Evolutionary conservation across 2,888 invertebrate species (phyloP), one percentile per base, ranked within the genome.

Genomic region (Petrolisthes manimaculis): DNA sequence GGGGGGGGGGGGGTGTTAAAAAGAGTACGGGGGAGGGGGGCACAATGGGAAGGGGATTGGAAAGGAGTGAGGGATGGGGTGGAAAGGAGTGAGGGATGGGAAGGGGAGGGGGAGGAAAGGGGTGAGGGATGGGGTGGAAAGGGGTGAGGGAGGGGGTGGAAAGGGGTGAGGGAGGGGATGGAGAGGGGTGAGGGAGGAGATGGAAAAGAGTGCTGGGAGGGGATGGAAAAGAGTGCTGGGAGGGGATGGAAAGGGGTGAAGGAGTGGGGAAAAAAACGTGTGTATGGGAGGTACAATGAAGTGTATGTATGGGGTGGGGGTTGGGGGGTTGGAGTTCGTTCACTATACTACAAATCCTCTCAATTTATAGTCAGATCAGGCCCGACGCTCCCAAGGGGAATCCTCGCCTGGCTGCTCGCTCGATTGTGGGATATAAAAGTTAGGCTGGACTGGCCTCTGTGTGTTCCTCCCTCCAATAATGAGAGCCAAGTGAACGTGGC

Each of bases 271-370:
- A n/a, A n/a, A n/a, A n/a, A n/a, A n/a, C n/a, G n/a, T n/a, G n/a
- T n/a, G n/a, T n/a, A n/a, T n/a, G n/a, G n/a, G n/a, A n/a, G n/a
- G n/a, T 6, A 61, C 8, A 14, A 61, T 61, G 61, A 14, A 14
- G 61, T 6, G 61, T 61, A 14, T 14, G 61, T 9, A 61, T 61
- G 61, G 61, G 61, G 14, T 14, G 61, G 61, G 61, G 61, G 61
- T 61, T 61, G 61, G 61, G 61, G 61, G 61, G 61, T 61, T 61
- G 61, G 14, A 9, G 61, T 6, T 6, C 8, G 61, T 61, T 61
- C 61, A 61, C 61, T 61, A 61, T 61, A 61, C 61, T 61, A 61
- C 61, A 61, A 61, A 61, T 61, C 61, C 61, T 61, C 61, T 61
- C 61, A 61, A 61, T 61, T 61, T 61, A 61, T 61, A 61, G 61